Evolutionary conservation across 2,113 vertebrate genomes (phyloP), one percentile per base, ranked within the genome.

Genomic region (Cisticola juncidis): DNA sequence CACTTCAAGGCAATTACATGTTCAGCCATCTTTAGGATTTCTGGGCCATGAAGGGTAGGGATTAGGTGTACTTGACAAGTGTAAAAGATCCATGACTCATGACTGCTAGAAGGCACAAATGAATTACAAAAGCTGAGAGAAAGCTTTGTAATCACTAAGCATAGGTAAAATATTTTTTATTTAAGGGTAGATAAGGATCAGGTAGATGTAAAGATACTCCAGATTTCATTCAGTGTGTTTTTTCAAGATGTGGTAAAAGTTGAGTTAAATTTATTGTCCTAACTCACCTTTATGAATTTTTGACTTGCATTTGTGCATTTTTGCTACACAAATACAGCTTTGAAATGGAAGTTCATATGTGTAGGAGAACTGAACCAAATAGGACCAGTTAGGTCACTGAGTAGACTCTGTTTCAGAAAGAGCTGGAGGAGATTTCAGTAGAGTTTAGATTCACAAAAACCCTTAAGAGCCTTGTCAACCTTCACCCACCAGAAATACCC

Each of bases 11-110:
- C 97, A 98, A 98, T 98, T 98, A 98, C 97, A 91, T 94, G 96
- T 98, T 97, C 98, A 98, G 95, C 98, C 98, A 98, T 98, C 96
- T 98, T 98, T 96, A 97, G 94, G 97, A 73, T 97, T 98, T 97
- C 96, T 98, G 96, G 96, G 94, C 97, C 93, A 97, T 95, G 98
- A 98, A 98, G 96, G 92, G 97, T 97, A 97, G 81, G 97, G 97
- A 98, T 98, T 98, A 98, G 97, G 95, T 97, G 96, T 97, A 89
- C 95, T 86, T 98, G 98, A 98, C 97, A 98, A 97, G 96, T 97
- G 97, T 97, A 97, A 98, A 94, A 98, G 95, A 98, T 88, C 97
- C 97, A 97, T 98, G 98, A 97, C 97, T 98, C 97, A 97, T 92
- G 96, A 97, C 93, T 96, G 97, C 98, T 97, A 79, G 97, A 92